Evolutionary conservation across 2,113 vertebrate genomes (phyloP).

Genomic region (Columba livia): DNA sequence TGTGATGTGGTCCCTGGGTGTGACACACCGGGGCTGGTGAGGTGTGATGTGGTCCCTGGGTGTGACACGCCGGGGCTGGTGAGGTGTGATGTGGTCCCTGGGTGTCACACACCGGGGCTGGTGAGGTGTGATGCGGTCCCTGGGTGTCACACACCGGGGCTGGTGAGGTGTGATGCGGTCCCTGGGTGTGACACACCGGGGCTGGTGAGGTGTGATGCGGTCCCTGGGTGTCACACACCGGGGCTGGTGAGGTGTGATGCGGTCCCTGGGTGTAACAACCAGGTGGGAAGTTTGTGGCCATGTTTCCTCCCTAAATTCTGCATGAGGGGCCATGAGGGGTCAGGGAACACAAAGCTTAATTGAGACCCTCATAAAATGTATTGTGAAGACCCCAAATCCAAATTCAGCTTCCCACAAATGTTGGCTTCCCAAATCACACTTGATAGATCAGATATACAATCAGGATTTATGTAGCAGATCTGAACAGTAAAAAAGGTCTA

Average conservation of each 20-base stretch:
- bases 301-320: neutral
- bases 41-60: too few relatives aligned
- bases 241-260: neutral
- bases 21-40: too few relatives aligned
- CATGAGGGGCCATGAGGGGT: neutral
- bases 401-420: neutral
- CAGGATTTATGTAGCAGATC: neutral
- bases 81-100: too few relatives aligned
- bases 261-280: neutral
- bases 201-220: too few relatives aligned
- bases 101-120: too few relatives aligned
- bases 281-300: neutral
- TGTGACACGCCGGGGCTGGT: too few relatives aligned
- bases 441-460: neutral
- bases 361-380: neutral
- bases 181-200: too few relatives aligned
- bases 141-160: too few relatives aligned
- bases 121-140: too few relatives aligned
- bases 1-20: too few relatives aligned
- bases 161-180: too few relatives aligned
- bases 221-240: too few relatives aligned
- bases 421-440: neutral
- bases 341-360: neutral
- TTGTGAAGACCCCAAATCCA: neutral
- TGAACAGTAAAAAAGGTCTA: neutral